phyloP scores from a whole-genome alignment of 2,113 vertebrate species.

The Hippopotamus amphibius region DNA sequence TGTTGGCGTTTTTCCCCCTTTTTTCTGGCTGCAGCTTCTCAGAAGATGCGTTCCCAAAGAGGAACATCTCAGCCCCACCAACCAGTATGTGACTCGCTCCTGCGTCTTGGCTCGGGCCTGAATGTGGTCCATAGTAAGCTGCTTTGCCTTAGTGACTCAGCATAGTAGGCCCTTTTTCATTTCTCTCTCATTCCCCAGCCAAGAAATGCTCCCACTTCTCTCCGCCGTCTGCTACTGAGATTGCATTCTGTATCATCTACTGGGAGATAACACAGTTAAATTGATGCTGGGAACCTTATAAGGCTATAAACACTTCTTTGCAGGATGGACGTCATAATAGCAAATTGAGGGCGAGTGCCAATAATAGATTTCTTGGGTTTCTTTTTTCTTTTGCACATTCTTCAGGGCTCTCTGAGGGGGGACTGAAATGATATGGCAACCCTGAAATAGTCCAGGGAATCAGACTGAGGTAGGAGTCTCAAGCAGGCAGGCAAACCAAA shows the following conservation, averaged over 20 bases:
- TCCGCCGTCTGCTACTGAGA: conserved; percentile 89
- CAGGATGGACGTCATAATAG: conserved; percentile 88
- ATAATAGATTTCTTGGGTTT: conserved; percentile 87
- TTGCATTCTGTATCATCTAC: conserved; percentile 87
- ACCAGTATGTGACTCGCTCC: conserved; percentile 88
- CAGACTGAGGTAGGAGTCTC: conserved; percentile 77
- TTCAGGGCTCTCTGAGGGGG: conserved; percentile 80
- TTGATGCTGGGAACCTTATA: conserved; percentile 88
- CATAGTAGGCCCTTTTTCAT: conserved; percentile 91
- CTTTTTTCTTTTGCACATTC: conserved; percentile 82
- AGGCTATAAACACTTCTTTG: conserved; percentile 87
- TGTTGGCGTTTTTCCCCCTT: conserved; percentile 77
- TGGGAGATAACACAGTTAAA: conserved; percentile 88
- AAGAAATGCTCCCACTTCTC: conserved; percentile 91
- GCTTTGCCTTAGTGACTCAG: conserved; percentile 90
- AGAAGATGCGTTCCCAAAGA: conserved; percentile 84
- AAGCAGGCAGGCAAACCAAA: conserved; percentile 76
- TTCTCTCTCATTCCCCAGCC: conserved; percentile 89
- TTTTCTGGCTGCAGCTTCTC: conserved; percentile 80
- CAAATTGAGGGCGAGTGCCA: conserved; percentile 86
- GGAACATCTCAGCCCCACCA: conserved; percentile 86
- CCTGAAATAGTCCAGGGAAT: conserved; percentile 86
- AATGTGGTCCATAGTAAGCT: conserved; percentile 90
- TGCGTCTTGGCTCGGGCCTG: conserved; percentile 88
- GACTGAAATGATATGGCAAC: conserved; percentile 85